Evolutionary conservation across 2,888 invertebrate genomes (phyloP), one percentile per base, ranked within the genome.

Genomic region (Tiliacea aurago): DNA sequence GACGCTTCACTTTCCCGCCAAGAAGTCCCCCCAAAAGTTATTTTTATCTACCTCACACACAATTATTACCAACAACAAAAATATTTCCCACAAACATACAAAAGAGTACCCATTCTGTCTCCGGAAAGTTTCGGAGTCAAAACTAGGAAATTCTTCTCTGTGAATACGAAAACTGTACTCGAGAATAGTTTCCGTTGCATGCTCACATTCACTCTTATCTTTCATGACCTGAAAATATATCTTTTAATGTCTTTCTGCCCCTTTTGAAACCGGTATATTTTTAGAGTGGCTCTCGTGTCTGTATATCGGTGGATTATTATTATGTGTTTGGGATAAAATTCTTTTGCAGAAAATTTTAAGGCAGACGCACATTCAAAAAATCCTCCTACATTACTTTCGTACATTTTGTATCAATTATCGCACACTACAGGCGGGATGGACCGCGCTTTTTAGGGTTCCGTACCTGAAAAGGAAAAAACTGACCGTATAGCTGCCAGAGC

Each of bases 211-310:
- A 43, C 67, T 70, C 71, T 83, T 86, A 85, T 79, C 84, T 86
- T 75, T 66, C 62, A 78, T 66, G 71, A 70, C 75, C 81, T 78
- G 74, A 80, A 84, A 81, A 84, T 67, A 84, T 86, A 81, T 72
- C 20, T 78, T 74, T 75, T 86, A 85, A 86, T 84, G 84, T 84
- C 58, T 78, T 81, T 86, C 62, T 70, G 73, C 55, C 71, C 59
- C 68, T 80, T 80, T 83, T 73, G 61, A 73, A 73, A 70, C 49
- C 23, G 45, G 56, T 68, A 76, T 70, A 65, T 66, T 73, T 76
- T 71, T 68, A n/a, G 75, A 75, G 67, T 75, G 59, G 7, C 33
- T 53, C 66, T 70, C 56, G 73, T 58, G 61, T 62, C 56, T 71
- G 61, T 56, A 53, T 33, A 61, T 20, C 28, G 11, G 33, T 20